A percentile compares a stretch with the other conserved stretches of the same genome.
Conservation (phyloP, 2,888 invertebrate species). For the Drosophila lacicola region DNA sequence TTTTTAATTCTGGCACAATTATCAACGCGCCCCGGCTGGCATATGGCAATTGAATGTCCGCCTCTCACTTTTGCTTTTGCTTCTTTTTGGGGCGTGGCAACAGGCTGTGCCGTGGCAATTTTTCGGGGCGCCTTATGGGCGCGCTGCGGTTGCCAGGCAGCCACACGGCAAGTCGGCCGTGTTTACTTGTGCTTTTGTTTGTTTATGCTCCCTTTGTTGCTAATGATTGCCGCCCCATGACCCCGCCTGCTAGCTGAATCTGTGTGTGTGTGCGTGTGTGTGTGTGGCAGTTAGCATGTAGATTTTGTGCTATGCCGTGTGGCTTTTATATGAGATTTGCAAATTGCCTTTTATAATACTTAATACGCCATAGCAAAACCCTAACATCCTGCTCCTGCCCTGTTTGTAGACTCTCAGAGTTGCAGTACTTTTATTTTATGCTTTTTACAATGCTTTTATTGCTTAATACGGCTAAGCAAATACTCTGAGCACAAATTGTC, state of each 20-base stretch:
- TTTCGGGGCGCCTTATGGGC: slow-evolving; percentile 19
- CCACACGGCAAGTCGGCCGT: slow-evolving; percentile 22
- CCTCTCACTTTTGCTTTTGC: not conserved
- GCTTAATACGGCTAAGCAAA: slow-evolving; percentile 71
- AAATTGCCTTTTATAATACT: slow-evolving; percentile 79
- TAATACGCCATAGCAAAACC: slow-evolving; percentile 49
- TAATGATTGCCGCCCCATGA: slow-evolving; percentile 65
- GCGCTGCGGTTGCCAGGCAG: slow-evolving; percentile 43
- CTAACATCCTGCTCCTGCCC: not conserved
- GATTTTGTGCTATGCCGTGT: slow-evolving; percentile 54
- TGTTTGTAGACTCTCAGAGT: slow-evolving; percentile 20
- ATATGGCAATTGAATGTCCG: slow-evolving; percentile 68
- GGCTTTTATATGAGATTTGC: slow-evolving; percentile 73
- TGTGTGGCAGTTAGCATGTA: slow-evolving; percentile 34
- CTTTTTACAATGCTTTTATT: slow-evolving; percentile 74
- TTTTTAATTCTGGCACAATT: slow-evolving; percentile 71
- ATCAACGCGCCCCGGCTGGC: slow-evolving; percentile 52
- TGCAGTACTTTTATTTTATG: slow-evolving; percentile 70
- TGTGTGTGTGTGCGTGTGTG: slow-evolving; percentile 21
- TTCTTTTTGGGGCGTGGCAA: slow-evolving; percentile 35
- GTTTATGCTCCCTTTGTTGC: slow-evolving; percentile 65
- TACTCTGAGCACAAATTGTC: slow-evolving; percentile 60
- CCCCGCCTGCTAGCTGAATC: not conserved
- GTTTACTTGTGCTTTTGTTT: slow-evolving; percentile 57
- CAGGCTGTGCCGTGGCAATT: slow-evolving; percentile 50